A percentile compares a stretch with the other conserved stretches of the same genome.
Evolutionary conservation across 2,797 vertebrate species (phyloP).

Genomic region (Rousettus madagascariensis): DNA sequence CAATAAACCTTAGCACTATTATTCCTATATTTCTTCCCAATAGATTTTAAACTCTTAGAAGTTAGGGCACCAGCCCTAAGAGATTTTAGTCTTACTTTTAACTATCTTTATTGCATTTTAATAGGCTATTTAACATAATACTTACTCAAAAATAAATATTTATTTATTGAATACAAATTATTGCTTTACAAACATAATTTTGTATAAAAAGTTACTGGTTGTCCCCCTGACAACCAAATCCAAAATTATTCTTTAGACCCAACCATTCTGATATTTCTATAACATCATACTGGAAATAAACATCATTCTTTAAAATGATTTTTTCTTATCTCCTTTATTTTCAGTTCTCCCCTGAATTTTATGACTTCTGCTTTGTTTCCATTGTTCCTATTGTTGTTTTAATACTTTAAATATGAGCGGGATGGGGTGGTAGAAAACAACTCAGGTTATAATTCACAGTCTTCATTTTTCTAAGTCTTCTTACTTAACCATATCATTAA

Average conservation of each 20-base stretch:
- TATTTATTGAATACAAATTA: not conserved
- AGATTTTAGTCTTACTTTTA: not conserved
- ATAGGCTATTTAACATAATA: not conserved
- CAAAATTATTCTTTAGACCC: not conserved
- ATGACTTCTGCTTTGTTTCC: not conserved
- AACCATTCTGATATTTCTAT: not conserved
- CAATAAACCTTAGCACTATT: not conserved
- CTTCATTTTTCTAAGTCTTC: conserved; percentile 6
- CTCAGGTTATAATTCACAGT: not conserved
- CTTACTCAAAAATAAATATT: not conserved
- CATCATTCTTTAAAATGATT: not conserved
- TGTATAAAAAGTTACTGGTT: not conserved
- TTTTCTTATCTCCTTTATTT: not conserved
- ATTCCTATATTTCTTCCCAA: not conserved
- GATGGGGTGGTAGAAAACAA: too few relatives aligned
- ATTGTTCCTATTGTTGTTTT: not conserved
- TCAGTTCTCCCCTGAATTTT: not conserved
- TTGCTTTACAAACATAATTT: not conserved
- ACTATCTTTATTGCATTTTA: not conserved
- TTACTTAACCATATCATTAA: conserved; percentile 22
- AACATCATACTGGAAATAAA: not conserved
- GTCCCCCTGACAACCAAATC: not conserved
- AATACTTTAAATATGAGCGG: not conserved
- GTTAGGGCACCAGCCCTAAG: not conserved
- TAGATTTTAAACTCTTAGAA: not conserved